Evolutionary conservation across 1,140 invertebrate species (phyloP).

Genomic region (Brachionus koreanus): DNA sequence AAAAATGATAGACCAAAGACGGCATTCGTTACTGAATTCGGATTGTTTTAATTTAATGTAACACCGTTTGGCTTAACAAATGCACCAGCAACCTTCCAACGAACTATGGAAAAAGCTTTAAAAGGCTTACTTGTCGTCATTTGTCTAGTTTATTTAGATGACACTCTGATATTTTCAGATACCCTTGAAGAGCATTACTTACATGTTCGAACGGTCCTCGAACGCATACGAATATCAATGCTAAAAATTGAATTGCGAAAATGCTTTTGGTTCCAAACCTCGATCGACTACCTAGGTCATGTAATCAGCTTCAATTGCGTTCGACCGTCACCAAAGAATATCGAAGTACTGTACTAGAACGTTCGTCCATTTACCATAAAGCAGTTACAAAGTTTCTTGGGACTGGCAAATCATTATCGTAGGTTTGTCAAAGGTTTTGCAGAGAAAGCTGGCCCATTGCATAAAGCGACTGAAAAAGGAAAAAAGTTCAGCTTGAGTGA

Average conservation of each 20-base stretch:
- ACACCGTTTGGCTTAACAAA: constrained; percentile 47
- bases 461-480: too few relatives aligned
- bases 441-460: neutral
- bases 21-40: constrained; percentile 35
- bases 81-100: neutral
- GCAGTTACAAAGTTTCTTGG: constrained; percentile 54
- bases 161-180: neutral
- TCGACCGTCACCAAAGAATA: neutral
- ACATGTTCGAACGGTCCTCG: neutral
- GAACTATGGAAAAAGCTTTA: neutral
- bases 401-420: neutral
- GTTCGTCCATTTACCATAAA: constrained; percentile 48
- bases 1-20: neutral
- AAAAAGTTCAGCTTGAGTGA: too few relatives aligned
- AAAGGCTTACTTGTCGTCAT: too few relatives aligned
- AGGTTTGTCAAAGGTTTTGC: constrained; percentile 27
- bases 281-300: constrained; percentile 20
- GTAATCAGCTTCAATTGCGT: neutral
- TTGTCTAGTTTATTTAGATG: too few relatives aligned
- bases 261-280: neutral
- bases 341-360: neutral
- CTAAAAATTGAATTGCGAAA: neutral
- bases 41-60: constrained; percentile 42
- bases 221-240: neutral
- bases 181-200: neutral